Percentiles rank a stretch among this genome's conserved stretches.
phyloP scores from a whole-genome alignment of 2,888 invertebrate species.

The Gari tellinella region DNA sequence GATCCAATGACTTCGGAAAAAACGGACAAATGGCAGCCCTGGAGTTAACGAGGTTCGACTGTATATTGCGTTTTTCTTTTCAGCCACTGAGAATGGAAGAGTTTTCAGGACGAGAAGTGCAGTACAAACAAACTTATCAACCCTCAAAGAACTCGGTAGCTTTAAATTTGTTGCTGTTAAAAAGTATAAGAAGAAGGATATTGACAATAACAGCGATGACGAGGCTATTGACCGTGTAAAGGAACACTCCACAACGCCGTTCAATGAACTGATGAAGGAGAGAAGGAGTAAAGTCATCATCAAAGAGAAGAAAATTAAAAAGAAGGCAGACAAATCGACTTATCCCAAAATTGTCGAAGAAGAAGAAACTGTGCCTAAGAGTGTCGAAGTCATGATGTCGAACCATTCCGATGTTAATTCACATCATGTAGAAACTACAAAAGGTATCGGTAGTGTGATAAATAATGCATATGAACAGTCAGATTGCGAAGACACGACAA shows the following conservation, averaged over 20 bases:
- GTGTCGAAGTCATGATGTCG: no score
- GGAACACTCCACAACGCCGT: conserved; percentile 47
- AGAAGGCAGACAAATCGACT: conserved; percentile 1
- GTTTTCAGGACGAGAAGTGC: conserved; percentile 47
- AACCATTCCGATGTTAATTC: no score
- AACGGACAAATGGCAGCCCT: no score
- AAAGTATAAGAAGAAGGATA: conserved; percentile 39
- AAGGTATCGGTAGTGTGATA: no score
- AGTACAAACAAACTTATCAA: conserved; percentile 35
- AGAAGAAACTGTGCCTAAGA: no score
- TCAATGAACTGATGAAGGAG: conserved; percentile 45
- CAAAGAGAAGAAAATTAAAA: conserved; percentile 30
- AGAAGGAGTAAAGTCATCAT: conserved; percentile 45
- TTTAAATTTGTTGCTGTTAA: conserved; percentile 61
- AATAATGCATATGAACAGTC: no score
- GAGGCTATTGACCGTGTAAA: conserved; percentile 2
- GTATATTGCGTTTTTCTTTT: no score
- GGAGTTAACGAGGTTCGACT: no score
- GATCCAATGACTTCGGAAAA: no score
- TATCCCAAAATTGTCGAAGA: no score
- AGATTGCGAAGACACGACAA: no score
- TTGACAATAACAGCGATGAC: conserved; percentile 9
- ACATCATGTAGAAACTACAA: no score
- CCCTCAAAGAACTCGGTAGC: conserved; percentile 42
- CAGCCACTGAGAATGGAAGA: conserved; percentile 16